Conservation (phyloP, 2,797 vertebrate genomes). For the Corythornis leucogaster region DNA sequence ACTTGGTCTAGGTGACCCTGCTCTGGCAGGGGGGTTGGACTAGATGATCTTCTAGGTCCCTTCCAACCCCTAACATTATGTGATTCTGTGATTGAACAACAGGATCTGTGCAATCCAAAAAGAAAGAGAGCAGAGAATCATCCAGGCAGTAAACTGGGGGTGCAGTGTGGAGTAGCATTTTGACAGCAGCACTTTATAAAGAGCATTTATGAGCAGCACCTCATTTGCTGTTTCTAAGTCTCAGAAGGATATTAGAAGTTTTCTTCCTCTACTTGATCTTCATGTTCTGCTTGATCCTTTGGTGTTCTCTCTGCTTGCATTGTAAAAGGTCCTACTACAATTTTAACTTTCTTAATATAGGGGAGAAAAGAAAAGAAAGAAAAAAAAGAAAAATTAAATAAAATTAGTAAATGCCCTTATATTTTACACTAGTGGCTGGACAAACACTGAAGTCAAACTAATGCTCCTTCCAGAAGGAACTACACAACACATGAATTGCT, state of each 20-base stretch:
- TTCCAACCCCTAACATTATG: no score
- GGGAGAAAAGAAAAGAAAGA: no score
- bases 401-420: not conserved
- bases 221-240: not conserved
- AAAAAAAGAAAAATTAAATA: not conserved
- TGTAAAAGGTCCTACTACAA: not conserved
- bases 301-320: not conserved
- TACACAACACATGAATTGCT: not conserved
- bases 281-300: not conserved
- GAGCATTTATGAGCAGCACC: not conserved
- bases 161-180: not conserved
- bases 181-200: not conserved
- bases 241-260: not conserved
- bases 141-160: accelerated
- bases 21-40: no score
- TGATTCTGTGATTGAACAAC: not conserved
- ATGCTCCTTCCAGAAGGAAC: not conserved
- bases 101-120: not conserved
- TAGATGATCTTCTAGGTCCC: no score
- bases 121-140: not conserved
- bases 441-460: not conserved
- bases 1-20: no score
- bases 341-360: not conserved
- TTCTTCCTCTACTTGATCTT: not conserved
- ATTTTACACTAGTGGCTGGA: not conserved